phyloP scores from a whole-genome alignment of 2,888 invertebrate genomes.

The Mythimna impura region DNA sequence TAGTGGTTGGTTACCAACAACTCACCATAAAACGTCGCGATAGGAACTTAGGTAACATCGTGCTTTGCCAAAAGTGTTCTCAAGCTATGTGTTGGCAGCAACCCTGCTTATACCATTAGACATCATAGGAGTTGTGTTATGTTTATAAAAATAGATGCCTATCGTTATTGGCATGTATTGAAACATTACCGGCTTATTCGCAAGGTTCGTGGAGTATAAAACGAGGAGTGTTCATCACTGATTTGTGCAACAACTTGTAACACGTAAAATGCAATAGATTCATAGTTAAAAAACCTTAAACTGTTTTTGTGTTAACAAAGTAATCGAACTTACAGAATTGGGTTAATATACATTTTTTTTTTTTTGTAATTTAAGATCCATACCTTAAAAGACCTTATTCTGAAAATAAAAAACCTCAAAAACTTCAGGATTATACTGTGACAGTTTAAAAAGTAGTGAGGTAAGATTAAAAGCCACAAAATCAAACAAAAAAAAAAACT shows the following conservation, averaged over 20 bases:
- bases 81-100: constrained; percentile 46
- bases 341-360: neutral
- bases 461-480: neutral
- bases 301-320: neutral
- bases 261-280: neutral
- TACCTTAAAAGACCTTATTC: neutral
- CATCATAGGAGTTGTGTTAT: constrained; percentile 16
- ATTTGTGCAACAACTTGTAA: constrained; percentile 8
- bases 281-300: neutral
- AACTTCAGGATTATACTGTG: neutral
- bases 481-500: neutral
- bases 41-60: constrained; percentile 5
- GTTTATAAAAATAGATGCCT: constrained; percentile 50
- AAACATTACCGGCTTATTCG: constrained; percentile 30
- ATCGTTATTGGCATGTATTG: constrained; percentile 51
- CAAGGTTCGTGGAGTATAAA: constrained; percentile 3
- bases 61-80: constrained; percentile 35
- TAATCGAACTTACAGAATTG: neutral
- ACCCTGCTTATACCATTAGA: constrained; percentile 21
- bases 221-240: constrained; percentile 1
- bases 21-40: neutral
- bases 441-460: neutral
- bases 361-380: neutral
- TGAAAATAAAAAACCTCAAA: neutral
- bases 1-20: constrained; percentile 13